Conservation (phyloP, 53 echinoderm and acorn worm species). For the Apostichopus leukothele region DNA sequence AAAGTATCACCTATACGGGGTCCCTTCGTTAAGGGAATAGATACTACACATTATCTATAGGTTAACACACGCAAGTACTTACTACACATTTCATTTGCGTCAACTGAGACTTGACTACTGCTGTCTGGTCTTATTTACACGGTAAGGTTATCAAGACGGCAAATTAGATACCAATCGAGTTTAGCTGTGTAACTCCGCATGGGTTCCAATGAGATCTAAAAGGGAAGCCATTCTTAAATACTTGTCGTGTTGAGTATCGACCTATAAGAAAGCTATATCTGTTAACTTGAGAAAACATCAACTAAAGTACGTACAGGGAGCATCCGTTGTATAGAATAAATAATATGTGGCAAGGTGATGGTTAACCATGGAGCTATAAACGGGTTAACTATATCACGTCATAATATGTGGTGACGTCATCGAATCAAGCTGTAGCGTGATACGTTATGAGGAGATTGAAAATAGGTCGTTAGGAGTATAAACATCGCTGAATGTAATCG, state of each 20-base stretch:
- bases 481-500: too few species aligned
- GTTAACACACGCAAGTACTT: too few species aligned
- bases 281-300: neutral
- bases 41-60: too few species aligned
- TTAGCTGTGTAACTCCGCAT: neutral
- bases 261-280: neutral
- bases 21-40: too few species aligned
- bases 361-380: too few species aligned
- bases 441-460: too few species aligned
- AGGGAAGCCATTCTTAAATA: conserved; percentile 6
- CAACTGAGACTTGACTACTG: neutral
- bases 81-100: neutral
- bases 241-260: neutral
- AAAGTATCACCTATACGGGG: too few species aligned
- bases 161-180: neutral
- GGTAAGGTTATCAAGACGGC: neutral
- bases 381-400: too few species aligned
- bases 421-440: too few species aligned
- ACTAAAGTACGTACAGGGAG: neutral
- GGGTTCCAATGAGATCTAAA: neutral
- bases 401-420: neutral
- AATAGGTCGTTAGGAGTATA: too few species aligned
- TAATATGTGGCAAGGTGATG: too few species aligned
- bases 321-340: too few species aligned
- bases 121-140: neutral